A percentile compares a stretch with the other conserved stretches of the same genome.
Conservation (phyloP, 2,113 vertebrate species). For the Xenopus laevis region DNA sequence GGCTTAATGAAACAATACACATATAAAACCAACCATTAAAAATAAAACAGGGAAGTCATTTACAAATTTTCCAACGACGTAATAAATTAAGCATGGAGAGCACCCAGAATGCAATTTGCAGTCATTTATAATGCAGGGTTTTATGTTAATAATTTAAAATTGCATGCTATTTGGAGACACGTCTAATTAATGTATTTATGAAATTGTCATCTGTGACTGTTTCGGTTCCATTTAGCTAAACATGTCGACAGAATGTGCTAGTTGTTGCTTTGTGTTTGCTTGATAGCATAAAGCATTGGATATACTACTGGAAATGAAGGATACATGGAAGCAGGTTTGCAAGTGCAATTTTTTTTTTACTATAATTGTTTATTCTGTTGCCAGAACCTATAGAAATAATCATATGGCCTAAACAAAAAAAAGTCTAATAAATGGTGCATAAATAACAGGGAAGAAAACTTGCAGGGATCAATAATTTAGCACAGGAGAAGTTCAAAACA, state of each 20-base stretch:
- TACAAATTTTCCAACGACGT: slow-evolving; percentile 74
- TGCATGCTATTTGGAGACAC: slow-evolving; percentile 80
- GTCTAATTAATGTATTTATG: slow-evolving; percentile 84
- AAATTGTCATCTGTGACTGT: slow-evolving; percentile 79
- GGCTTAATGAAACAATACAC: slow-evolving; percentile 71
- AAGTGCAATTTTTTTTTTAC: neutral
- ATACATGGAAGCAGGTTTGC: slow-evolving; percentile 36
- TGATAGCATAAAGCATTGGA: slow-evolving; percentile 62
- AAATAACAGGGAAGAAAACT: slow-evolving; percentile 52
- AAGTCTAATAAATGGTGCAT: slow-evolving; percentile 36
- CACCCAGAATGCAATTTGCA: slow-evolving; percentile 78
- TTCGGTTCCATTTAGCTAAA: slow-evolving; percentile 80
- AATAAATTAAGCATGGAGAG: slow-evolving; percentile 80
- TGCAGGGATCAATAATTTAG: slow-evolving; percentile 68
- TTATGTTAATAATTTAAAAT: slow-evolving; percentile 85
- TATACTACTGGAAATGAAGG: slow-evolving; percentile 58
- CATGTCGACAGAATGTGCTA: slow-evolving; percentile 70
- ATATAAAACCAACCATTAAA: slow-evolving; percentile 73
- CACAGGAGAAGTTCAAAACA: slow-evolving; percentile 60
- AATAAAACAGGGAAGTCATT: slow-evolving; percentile 71
- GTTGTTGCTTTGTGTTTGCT: slow-evolving; percentile 69
- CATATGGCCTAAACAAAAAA: slow-evolving; percentile 2
- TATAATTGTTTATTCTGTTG: slow-evolving; percentile 1
- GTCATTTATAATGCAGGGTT: slow-evolving; percentile 81
- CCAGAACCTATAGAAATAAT: slow-evolving; percentile 17